Conservation (phyloP, 2,888 invertebrate species). For the Plemyria rubiginata region DNA sequence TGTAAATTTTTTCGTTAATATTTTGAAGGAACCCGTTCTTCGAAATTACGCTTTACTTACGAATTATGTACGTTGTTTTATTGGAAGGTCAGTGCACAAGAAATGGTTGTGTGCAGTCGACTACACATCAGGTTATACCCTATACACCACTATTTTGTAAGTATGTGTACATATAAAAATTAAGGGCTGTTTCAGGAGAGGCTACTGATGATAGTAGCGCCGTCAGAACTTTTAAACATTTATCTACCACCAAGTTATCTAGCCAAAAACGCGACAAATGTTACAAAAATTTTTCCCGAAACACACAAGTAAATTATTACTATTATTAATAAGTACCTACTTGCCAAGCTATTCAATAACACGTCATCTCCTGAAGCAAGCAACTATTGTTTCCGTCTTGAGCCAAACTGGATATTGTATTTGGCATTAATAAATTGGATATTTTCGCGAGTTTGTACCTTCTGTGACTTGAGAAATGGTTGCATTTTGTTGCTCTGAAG, state of each 20-base stretch:
- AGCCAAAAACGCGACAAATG: too few relatives aligned
- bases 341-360: conserved; percentile 18
- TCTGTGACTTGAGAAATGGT: conserved; percentile 22
- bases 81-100: conserved; percentile 10
- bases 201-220: too few relatives aligned
- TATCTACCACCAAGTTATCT: too few relatives aligned
- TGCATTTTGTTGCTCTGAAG: conserved; percentile 35
- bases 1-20: conserved; percentile 23
- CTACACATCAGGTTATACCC: too few relatives aligned
- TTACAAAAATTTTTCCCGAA: too few relatives aligned
- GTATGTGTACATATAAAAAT: too few relatives aligned
- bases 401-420: conserved; percentile 57
- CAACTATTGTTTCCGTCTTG: conserved; percentile 56
- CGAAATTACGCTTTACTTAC: conserved; percentile 45
- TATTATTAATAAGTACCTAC: too few relatives aligned
- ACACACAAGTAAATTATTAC: too few relatives aligned
- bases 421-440: conserved; percentile 72
- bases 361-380: conserved; percentile 31
- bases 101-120: not conserved
- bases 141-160: too few relatives aligned
- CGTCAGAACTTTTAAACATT: too few relatives aligned
- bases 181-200: too few relatives aligned
- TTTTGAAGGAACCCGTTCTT: conserved; percentile 55
- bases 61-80: conserved; percentile 11
- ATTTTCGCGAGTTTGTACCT: conserved; percentile 51